These are phyloP conservation scores for Rallus limicola DNA, from an alignment of 2,113 vertebrate genomes.

Conservation along the genomic window DNA sequence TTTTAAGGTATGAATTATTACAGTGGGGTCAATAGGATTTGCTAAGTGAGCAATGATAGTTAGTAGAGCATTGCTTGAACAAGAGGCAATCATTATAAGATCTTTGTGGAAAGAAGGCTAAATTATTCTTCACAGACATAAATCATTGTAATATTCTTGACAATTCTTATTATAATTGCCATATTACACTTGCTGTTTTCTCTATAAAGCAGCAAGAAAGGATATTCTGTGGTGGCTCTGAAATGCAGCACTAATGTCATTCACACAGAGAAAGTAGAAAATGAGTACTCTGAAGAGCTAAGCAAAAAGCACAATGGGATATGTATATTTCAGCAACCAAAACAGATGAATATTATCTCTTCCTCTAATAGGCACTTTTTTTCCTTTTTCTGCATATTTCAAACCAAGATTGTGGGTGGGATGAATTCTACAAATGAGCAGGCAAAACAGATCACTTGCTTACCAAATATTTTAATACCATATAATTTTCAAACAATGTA, in stretches of 20 bases:
- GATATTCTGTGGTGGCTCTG: background rate
- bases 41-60: background rate
- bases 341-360: background rate
- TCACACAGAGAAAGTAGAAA: background rate
- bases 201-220: background rate
- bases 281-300: background rate
- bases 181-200: background rate
- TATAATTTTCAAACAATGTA: background rate
- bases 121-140: slow-evolving; percentile 25
- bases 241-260: background rate
- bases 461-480: background rate
- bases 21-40: background rate
- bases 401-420: background rate
- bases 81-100: background rate
- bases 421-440: background rate
- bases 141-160: background rate
- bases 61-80: background rate
- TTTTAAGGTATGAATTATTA: slow-evolving; percentile 2
- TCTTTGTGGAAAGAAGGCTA: background rate
- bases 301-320: background rate
- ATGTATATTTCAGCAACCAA: background rate
- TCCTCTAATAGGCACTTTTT: background rate
- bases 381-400: background rate
- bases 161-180: slow-evolving; percentile 13
- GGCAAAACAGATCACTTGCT: background rate